Evolutionary conservation across 2,113 vertebrate species (phyloP), one percentile per base, ranked within the genome.

Genomic region (Ascaphus truei): DNA sequence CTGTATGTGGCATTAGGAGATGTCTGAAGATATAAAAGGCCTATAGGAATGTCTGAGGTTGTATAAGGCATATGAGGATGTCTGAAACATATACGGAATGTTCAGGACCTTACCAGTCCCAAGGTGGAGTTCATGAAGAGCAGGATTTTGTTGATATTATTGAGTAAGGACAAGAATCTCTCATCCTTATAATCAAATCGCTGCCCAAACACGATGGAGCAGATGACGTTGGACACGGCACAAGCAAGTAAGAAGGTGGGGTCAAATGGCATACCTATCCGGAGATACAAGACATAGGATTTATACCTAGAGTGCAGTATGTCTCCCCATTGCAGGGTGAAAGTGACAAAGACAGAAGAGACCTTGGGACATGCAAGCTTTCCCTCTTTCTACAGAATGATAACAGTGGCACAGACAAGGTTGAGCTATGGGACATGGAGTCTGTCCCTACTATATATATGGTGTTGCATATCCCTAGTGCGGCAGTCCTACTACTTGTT

Each of bases 71-170:
- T 33, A 33, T 10, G 5, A 33, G 31, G 10, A 33, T 33, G 10
- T 6, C 5, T 33, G 31, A 10, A 33, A 6, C 10, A 6, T 33
- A 5, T 10, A 5, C 31, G 5, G 31, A 33, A 10, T 5, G 26
- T 51, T 43, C n/a, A n/a, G n/a, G 10, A 64, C 2, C 75, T 77
- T 45, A 83, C 82, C 66, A 84, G 69, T 2, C 77, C 80, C 81
- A 75, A 82, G 16, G 68, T 61, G 11, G 75, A 71, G 63, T 74
- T 84, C 76, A 84, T 79, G 52, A 84, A 76, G 22, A 77, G 63
- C 23, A 79, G 79, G 43, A 72, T 79, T 60, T 74, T 74, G 61
- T 80, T 82, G 67, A 78, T 76, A 22, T 77, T 66, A 2, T 22
- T 33, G 15, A 81, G 72, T 3, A 82, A 63, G 65, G 62, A 62